Percentiles rank a stretch among this genome's conserved stretches.
These are phyloP conservation scores for Hippolais icterina DNA, from an alignment of 2,113 vertebrate species.

Conservation along the genomic window DNA sequence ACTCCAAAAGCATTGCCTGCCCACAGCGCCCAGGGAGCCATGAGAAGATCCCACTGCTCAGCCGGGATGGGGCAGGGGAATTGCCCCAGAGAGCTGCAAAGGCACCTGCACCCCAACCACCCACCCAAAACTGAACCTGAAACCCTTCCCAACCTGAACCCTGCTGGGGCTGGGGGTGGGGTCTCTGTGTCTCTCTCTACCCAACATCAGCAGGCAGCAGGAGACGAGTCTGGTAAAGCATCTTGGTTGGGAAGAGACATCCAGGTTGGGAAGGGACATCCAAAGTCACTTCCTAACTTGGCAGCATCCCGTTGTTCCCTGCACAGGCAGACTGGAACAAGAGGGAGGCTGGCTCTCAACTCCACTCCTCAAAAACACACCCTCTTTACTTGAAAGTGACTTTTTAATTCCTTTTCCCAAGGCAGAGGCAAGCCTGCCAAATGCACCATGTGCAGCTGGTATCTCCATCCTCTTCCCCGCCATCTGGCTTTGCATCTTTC, in stretches of 20 bases:
- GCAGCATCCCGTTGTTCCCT: accelerated
- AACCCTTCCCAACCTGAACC: not conserved
- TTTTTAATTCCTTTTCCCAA: not conserved
- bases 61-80: accelerated
- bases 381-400: not conserved
- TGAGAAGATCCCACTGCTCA: not conserved
- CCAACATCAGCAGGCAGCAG: not conserved
- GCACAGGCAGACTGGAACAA: not conserved
- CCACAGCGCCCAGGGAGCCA: accelerated
- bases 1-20: accelerated
- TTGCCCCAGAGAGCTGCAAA: not conserved
- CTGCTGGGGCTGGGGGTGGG: not conserved
- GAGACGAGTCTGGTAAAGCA: not conserved
- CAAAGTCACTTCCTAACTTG: accelerated
- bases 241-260: not conserved
- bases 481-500: not conserved
- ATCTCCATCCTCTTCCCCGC: not conserved
- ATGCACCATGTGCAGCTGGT: not conserved
- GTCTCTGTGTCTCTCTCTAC: not conserved
- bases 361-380: not conserved
- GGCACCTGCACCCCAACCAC: not conserved
- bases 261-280: not conserved
- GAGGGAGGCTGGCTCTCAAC: not conserved
- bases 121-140: not conserved
- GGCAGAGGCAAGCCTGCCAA: not conserved